Conservation (phyloP, 2,888 invertebrate genomes). For the Holacanthella duospinosa region DNA sequence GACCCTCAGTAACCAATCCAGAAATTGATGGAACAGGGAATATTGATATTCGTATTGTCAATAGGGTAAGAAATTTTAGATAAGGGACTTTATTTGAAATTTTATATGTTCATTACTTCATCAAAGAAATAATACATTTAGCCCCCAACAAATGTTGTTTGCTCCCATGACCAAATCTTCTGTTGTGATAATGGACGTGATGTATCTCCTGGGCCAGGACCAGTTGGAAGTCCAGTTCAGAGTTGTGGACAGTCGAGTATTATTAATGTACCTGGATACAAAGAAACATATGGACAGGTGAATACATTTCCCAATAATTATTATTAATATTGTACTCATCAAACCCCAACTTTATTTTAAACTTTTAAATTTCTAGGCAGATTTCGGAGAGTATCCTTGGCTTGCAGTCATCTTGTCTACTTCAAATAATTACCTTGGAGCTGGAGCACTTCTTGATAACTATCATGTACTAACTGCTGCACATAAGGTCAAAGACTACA, state of each 20-base stretch:
- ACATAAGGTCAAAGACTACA: constrained; percentile 53
- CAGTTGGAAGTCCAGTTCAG: not conserved
- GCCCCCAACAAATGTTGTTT: constrained; percentile 31
- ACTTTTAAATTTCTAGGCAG: no score
- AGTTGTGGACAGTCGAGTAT: constrained; percentile 26
- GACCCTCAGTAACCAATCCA: constrained; percentile 10
- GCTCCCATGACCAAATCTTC: constrained; percentile 27
- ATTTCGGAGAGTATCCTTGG: constrained; percentile 64
- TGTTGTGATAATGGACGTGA: constrained; percentile 21
- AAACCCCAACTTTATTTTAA: not conserved
- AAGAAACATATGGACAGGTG: constrained; percentile 32
- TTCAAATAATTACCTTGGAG: constrained; percentile 57
- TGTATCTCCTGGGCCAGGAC: constrained; percentile 4
- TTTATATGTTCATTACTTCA: not conserved
- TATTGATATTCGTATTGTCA: constrained; percentile 38
- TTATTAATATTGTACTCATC: constrained; percentile 1
- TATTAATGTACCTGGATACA: constrained; percentile 26
- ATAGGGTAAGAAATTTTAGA: constrained; percentile 31
- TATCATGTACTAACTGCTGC: constrained; percentile 62
- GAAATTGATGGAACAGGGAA: constrained; percentile 35
- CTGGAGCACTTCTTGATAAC: constrained; percentile 59
- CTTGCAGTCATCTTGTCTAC: constrained; percentile 52
- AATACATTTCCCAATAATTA: not conserved
- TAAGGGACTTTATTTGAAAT: not conserved
- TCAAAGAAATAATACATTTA: constrained; percentile 9